A percentile compares a stretch with the other conserved stretches of the same genome.
These are phyloP conservation scores for Chroicocephalus ridibundus DNA, from an alignment of 2,113 vertebrate species.

Conservation along the genomic window DNA sequence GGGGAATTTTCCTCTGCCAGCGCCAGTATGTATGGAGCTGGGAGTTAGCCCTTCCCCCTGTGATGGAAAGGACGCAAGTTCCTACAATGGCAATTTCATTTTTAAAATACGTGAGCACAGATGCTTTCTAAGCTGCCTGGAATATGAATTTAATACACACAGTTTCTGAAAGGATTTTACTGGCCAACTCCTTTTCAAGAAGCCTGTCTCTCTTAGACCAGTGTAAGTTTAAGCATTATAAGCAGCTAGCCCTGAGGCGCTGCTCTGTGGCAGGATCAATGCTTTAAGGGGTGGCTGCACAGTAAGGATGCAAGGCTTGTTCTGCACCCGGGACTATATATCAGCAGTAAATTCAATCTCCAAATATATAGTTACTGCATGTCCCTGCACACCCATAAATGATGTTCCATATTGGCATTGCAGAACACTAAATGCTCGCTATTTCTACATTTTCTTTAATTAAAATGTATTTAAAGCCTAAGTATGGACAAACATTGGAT, in stretches of 20 bases:
- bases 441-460: neutral
- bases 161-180: neutral
- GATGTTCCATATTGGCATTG: neutral
- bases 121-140: neutral
- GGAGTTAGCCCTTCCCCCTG: neutral
- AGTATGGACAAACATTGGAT: neutral
- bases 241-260: neutral
- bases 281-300: neutral
- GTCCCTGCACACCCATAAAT: neutral
- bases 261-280: neutral
- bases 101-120: neutral
- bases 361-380: neutral
- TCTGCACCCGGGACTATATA: neutral
- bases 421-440: neutral
- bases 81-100: neutral
- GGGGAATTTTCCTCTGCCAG: neutral
- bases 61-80: neutral
- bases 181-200: neutral
- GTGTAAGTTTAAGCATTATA: neutral
- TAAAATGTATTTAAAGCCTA: neutral
- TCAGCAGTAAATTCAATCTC: neutral
- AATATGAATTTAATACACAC: neutral
- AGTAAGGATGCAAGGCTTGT: neutral
- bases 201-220: neutral
- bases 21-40: accelerated